Evolutionary conservation across 2,113 vertebrate species (phyloP), one percentile per base, ranked within the genome.

Genomic region (Mastomys coucha): DNA sequence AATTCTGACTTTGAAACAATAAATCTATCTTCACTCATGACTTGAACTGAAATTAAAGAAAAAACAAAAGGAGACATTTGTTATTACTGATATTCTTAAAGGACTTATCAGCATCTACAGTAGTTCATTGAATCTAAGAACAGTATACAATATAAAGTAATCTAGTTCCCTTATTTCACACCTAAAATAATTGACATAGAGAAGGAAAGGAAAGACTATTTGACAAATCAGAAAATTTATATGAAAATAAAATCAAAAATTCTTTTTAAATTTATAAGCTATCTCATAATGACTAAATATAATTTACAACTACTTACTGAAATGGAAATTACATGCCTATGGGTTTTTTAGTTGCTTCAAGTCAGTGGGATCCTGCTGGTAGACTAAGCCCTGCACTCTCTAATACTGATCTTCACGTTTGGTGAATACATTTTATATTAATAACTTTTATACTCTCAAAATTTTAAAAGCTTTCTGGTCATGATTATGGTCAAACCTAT

Each of bases 321-420:
- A 65, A 89, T 91, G 1, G 2, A 84, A 75, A 53, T 91, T 39
- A 49, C 76, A 82, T 93, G 39, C 11, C 28, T 42, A 70, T 72
- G 36, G 28, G 12, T 42, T 14, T 42, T 14, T 91, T 94, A 73
- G 16, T 22, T 56, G 86, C 45, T 73, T 82, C 53, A 26, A 22
- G 58, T 80, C 33, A 33, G 56, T 6, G 63, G 39, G 12, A 49
- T 92, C 31, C 72, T 7, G 49, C 39, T 17, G 16, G 51, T 45
- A 84, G 39, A 49, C 36, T 36, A 90, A 60, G 22, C 26, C 26
- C 31, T 45, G 28, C 36, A 31, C 31, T 70, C 36, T 72, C 53
- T 93, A 63, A 88, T 88, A 93, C 84, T 90, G 7, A 95, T 63
- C 85, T 93, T 96, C 67, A 51, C 88, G 56, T 76, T 85, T 90